A percentile compares a stretch with the other conserved stretches of the same genome.
Evolutionary conservation across 2,888 invertebrate genomes (phyloP).

Genomic region (Aricia artaxerxes): DNA sequence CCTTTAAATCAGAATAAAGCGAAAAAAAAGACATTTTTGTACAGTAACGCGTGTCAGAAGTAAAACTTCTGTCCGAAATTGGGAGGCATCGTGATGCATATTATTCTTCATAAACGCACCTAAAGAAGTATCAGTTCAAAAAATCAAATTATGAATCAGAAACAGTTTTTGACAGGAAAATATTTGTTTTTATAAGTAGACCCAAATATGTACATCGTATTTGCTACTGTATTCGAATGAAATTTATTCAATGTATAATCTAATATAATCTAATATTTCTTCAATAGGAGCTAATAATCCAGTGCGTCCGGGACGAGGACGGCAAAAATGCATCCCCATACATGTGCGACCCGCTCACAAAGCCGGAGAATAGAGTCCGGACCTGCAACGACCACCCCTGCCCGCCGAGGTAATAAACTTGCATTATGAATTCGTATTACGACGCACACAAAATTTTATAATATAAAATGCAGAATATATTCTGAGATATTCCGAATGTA

Average conservation of each 20-base stretch:
- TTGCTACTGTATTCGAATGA: not conserved
- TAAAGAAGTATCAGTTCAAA: too few species aligned
- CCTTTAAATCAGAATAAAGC: too few species aligned
- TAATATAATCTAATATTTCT: not conserved
- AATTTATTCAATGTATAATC: not conserved
- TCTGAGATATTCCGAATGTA: not conserved
- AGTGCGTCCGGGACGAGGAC: slow-evolving; percentile 92
- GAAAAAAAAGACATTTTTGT: too few species aligned
- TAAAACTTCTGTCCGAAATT: too few species aligned
- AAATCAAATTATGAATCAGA: too few species aligned
- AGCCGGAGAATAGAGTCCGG: slow-evolving; percentile 92
- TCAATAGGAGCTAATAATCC: slow-evolving; percentile 89
- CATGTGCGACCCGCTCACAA: slow-evolving; percentile 91
- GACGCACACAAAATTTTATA: not conserved
- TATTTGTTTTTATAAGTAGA: too few species aligned
- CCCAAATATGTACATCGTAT: too few species aligned
- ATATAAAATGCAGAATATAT: not conserved
- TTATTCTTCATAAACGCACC: too few species aligned
- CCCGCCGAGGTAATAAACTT: slow-evolving; percentile 86
- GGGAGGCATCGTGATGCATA: too few species aligned
- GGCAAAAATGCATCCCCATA: slow-evolving; percentile 93
- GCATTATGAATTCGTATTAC: slow-evolving; percentile 3
- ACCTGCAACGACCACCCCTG: slow-evolving; percentile 98
- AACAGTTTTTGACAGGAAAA: too few species aligned
- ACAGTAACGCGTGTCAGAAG: too few species aligned